These are phyloP conservation scores for Limenitis camilla DNA, from an alignment of 2,888 invertebrate species.

Conservation along the genomic window DNA sequence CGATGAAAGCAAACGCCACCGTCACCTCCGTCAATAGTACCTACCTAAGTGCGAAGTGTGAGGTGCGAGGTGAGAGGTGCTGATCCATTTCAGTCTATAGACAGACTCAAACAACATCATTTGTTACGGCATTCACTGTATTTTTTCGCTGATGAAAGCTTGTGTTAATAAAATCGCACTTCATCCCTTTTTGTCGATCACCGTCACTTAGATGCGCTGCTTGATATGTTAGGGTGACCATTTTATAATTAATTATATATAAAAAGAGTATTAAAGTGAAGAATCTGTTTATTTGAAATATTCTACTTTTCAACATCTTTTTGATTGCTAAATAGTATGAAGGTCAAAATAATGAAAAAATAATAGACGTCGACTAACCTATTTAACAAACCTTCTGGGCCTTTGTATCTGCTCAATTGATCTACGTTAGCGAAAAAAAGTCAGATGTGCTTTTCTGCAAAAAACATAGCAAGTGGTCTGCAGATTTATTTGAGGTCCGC, in stretches of 20 bases:
- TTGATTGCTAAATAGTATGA: too few relatives aligned
- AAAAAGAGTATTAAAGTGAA: too few relatives aligned
- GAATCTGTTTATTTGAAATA: too few relatives aligned
- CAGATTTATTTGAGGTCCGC: conserved; percentile 11
- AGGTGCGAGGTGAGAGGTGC: conserved; percentile 4
- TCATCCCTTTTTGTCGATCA: conserved; percentile 73
- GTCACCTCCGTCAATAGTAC: conserved; percentile 56
- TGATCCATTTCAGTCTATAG: conserved; percentile 44
- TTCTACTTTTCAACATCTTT: too few relatives aligned
- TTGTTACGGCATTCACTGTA: conserved; percentile 66
- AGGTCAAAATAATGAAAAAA: too few relatives aligned
- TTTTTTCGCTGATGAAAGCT: conserved; percentile 65
- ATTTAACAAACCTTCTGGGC: too few relatives aligned
- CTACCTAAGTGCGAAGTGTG: conserved; percentile 30
- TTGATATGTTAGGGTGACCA: conserved; percentile 36
- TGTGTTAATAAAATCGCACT: conserved; percentile 72
- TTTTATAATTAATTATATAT: conserved; percentile 1
- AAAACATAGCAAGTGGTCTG: too few relatives aligned
- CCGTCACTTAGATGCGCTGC: conserved; percentile 64
- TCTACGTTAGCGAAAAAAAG: too few relatives aligned
- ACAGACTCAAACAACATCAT: conserved; percentile 63
- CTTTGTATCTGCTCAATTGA: too few relatives aligned
- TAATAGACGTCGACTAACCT: too few relatives aligned
- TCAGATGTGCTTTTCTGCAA: too few relatives aligned
- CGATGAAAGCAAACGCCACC: conserved; percentile 27